Base-by-base conservation (phyloP, 2,888 invertebrate genomes). In the Parnassius mnemosyne region DNA sequence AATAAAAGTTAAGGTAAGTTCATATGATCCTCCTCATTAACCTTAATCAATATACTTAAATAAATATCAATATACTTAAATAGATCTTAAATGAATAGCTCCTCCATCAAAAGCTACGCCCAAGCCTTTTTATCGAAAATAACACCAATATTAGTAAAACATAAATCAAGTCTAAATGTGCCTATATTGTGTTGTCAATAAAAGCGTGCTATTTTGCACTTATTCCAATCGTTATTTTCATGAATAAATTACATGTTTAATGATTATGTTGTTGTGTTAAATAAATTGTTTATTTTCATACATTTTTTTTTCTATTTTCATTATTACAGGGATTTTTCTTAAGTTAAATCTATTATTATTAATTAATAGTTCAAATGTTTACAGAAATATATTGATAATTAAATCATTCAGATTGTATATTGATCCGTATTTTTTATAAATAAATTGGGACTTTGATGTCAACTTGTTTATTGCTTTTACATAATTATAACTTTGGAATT, bases 261-360 rank as follows among this genome's bases (percentile, higher is more conserved):
- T 53, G 61, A 49, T 61, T 42, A 53, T 43, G n/a, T 49, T 53
- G 25, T 49, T 62, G 11, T 49, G 34, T 50, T 16, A 46, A 63
- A 63, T 63, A 63, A 63, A 63, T 41, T 44, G 20, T 58, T 54
- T 63, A 63, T 58, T 58, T 61, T 50, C 54, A 54, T 51, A 44
- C 12, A 46, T 2, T 53, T 54, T 16, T 42, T 46, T 54, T 51
- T 61, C n/a, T 49, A 52, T 42, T 49, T 13, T 10, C 10, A 54
- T 41, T 56, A 54, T 61, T 61, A 61, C 61, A 61, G 61, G 61
- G 56, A 55, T 47, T 47, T 57, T 52, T 13, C 49, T 49, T 49
- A 13, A 25, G 10, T 54, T 54, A 54, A 43, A 54, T 16, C 16
- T 34, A 49, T 56, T 49, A 34, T 55, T n/a, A 7, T 2, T 49